Evolutionary conservation across 2,797 vertebrate genomes (phyloP).

Genomic region (Paramormyrops hopkinsi): DNA sequence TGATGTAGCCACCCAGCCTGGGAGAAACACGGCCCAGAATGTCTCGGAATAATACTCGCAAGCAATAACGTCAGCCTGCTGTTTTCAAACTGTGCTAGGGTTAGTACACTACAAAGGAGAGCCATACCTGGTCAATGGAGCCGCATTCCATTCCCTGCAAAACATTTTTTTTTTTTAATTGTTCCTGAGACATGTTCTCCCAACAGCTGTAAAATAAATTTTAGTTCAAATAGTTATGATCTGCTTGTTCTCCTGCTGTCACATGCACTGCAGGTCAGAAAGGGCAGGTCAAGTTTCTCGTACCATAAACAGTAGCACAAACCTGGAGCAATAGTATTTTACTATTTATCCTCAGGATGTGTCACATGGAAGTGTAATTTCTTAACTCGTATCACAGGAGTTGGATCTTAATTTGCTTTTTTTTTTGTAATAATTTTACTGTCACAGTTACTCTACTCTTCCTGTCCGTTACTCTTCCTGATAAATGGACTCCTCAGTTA

Average conservation of each 20-base stretch:
- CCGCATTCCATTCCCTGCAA: neutral
- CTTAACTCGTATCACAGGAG: neutral
- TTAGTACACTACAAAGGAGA: neutral
- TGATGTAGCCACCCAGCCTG: neutral
- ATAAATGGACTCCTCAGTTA: neutral
- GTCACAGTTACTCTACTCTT: neutral
- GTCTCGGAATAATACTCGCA: neutral
- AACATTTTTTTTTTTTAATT: constrained; percentile 3
- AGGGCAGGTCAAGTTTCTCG: neutral
- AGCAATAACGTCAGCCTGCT: constrained; percentile 5
- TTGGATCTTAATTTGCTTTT: neutral
- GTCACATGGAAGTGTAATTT: neutral
- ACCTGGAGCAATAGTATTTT: constrained; percentile 1
- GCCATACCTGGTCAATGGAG: neutral
- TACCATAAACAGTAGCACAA: neutral
- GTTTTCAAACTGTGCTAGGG: neutral
- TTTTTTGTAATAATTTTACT: neutral
- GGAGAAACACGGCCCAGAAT: neutral
- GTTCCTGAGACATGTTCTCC: neutral
- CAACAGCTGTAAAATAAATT: neutral
- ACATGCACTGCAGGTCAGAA: neutral
- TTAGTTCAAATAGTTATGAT: neutral
- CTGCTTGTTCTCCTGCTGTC: neutral
- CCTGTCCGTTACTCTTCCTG: neutral
- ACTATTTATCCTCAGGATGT: neutral